These are phyloP conservation scores for Aphis craccivora DNA, from an alignment of 1,140 invertebrate species.

Conservation along the genomic window DNA sequence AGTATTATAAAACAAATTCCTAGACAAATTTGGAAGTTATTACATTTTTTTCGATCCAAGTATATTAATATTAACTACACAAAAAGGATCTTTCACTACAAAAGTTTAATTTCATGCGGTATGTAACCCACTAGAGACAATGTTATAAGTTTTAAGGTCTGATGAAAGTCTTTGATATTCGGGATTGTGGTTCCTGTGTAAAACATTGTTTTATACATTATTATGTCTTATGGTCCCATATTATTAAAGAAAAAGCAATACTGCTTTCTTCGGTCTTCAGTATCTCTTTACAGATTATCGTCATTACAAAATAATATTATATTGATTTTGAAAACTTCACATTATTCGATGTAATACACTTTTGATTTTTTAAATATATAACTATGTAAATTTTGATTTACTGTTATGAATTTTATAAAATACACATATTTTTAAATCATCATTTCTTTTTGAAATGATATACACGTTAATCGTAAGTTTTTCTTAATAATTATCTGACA, in stretches of 20 bases:
- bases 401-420: background rate
- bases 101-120: slow-evolving; percentile 7
- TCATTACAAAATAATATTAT: background rate
- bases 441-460: no score
- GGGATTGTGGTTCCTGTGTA: background rate
- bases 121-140: background rate
- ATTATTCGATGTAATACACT: background rate
- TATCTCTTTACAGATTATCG: background rate
- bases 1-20: background rate
- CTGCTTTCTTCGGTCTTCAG: background rate
- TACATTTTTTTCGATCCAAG: background rate
- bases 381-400: background rate
- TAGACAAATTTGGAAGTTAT: background rate
- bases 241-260: slow-evolving; percentile 21
- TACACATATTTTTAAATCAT: background rate
- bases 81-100: background rate
- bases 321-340: background rate
- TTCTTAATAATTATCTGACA: no score
- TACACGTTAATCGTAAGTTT: no score
- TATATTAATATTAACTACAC: background rate
- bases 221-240: background rate
- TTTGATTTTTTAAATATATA: background rate
- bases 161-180: slow-evolving; percentile 25
- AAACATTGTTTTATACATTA: slow-evolving; percentile 27
- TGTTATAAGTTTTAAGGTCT: background rate